Base-by-base conservation (phyloP, 53 echinoderm and acorn worm genomes). In the Temnopleurus reevesii region DNA sequence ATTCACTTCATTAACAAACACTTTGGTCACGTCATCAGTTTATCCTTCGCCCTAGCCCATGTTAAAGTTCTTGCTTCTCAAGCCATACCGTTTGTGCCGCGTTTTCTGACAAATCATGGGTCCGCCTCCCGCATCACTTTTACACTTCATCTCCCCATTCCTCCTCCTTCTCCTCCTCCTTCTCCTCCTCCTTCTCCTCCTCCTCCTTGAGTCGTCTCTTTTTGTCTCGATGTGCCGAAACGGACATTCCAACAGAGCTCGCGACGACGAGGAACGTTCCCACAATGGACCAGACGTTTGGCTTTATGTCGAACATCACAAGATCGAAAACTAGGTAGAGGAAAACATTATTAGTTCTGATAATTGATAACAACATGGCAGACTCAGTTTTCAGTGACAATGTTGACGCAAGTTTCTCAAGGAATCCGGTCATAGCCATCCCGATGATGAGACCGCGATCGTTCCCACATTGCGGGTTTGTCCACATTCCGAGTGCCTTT, bases 381-480 rank as follows among this genome's bases (percentile, higher is more conserved):
- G 46, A 5, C 12, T 80, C 80, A 5, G 80, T 80, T 28, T 49
- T 49, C 2, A 80, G 31, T 38, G 80, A 35, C 29, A 80, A 28
- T 3, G 80, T 80, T 0, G 43, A 1, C 24, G 80, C 13, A 2
- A 51, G 2, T 17, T 80, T 46, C 28, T 80, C 80, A 25, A 80
- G 13, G 80, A 80, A 80, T 49, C 80, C 80, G 47, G 80, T 4
- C 0, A 49, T 9, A 28, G 15, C 46, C 49, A 79, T 26, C 4
- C 29, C 47, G 47, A 82, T 82, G 17, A 83, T 28, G 4, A 55
- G 77, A 5, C 49, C 7, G 12, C 91, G 91, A 27, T 76, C 86
- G 5, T 23, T 23, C 23, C 91, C 91, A 59, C 91, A 91, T 2
- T 28, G 31, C 8, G 91, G 91, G 31, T 86, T 41, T n/a, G 86